Conservation (phyloP, 2,888 invertebrate genomes). For the Blomia tropicalis region DNA sequence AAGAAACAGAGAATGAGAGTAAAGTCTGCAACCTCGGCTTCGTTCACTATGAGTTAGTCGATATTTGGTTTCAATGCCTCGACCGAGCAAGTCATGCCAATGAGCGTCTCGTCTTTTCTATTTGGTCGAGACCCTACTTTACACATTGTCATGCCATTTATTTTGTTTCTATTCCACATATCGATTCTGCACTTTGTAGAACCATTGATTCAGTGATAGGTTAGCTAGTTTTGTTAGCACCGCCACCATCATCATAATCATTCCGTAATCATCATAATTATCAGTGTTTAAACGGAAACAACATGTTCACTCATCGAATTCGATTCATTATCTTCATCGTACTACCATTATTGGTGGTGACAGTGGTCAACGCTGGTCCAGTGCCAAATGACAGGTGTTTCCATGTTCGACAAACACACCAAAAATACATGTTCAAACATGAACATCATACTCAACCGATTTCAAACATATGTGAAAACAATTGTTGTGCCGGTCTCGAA, state of each 20-base stretch:
- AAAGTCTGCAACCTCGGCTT: background rate
- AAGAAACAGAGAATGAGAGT: background rate
- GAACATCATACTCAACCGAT: background rate
- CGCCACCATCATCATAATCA: background rate
- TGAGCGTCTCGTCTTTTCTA: background rate
- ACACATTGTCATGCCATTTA: too few species aligned
- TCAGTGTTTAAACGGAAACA: too few species aligned
- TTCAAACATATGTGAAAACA: background rate
- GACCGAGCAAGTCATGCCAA: conserved; percentile 5
- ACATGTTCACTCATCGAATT: too few species aligned
- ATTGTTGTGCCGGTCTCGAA: conserved; percentile 2
- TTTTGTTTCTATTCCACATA: too few species aligned
- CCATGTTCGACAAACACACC: background rate
- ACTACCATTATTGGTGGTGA: too few species aligned
- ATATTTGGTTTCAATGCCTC: conserved; percentile 12
- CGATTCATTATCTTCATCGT: too few species aligned
- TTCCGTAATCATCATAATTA: too few species aligned
- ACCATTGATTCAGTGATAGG: background rate
- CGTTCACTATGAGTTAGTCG: background rate
- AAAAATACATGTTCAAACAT: background rate
- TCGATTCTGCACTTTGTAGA: background rate
- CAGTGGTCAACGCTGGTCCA: background rate
- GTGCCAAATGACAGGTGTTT: background rate
- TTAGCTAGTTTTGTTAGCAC: too few species aligned
- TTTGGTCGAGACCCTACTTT: background rate